Evolutionary conservation across 2,888 invertebrate genomes (phyloP).

Genomic region (Pheosia gnoma): DNA sequence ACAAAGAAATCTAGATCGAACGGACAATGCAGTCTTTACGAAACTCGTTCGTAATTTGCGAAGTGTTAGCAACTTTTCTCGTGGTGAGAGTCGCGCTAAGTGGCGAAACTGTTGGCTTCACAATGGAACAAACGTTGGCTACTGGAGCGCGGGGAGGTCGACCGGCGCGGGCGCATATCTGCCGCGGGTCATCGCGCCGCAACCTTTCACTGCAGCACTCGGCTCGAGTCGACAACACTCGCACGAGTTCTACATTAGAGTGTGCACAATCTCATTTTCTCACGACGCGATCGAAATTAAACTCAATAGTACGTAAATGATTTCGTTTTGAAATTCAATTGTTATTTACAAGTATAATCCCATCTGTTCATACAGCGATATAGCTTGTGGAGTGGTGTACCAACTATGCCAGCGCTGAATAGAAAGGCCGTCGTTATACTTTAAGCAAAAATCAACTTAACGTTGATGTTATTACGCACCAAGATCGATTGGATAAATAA

Average conservation of each 20-base stretch:
- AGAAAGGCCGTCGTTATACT: too few species aligned
- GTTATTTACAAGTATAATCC: too few species aligned
- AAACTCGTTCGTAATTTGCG: constrained; percentile 73
- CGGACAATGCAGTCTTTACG: constrained; percentile 77
- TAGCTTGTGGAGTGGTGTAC: too few species aligned
- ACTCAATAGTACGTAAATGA: background rate
- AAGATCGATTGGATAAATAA: too few species aligned
- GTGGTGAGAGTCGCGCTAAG: constrained; percentile 75
- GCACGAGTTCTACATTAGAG: constrained; percentile 27
- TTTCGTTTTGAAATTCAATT: background rate
- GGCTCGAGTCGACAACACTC: constrained; percentile 10
- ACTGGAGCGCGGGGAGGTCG: constrained; percentile 32
- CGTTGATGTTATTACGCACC: too few species aligned
- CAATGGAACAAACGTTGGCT: constrained; percentile 62
- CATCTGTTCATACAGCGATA: too few species aligned
- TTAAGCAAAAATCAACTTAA: too few species aligned
- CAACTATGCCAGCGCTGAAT: too few species aligned
- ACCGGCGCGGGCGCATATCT: constrained; percentile 46
- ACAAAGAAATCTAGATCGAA: constrained; percentile 76
- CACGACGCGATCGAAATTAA: constrained; percentile 27
- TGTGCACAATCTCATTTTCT: constrained; percentile 27
- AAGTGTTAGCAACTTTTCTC: constrained; percentile 70
- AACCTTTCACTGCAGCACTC: constrained; percentile 64
- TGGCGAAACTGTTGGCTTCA: constrained; percentile 68
- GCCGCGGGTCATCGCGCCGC: constrained; percentile 66